A percentile compares a stretch with the other conserved stretches of the same genome.
These are phyloP conservation scores for Stegostoma tigrinum DNA, from an alignment of 2,113 vertebrate species.

Conservation along the genomic window DNA sequence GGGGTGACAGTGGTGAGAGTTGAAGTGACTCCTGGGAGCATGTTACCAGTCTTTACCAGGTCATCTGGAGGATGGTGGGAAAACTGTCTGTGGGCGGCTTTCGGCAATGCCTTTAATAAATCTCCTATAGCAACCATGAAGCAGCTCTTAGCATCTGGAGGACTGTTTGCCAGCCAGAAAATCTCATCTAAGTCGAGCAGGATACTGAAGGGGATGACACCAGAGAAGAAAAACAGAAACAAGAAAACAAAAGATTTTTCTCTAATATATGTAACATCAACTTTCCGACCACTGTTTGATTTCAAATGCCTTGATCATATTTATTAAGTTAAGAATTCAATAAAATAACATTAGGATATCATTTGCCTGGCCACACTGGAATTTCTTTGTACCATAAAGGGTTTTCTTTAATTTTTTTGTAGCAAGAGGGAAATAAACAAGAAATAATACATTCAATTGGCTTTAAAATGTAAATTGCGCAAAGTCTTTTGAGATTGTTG, in stretches of 20 bases:
- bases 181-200: background rate
- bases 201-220: background rate
- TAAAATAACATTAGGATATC: conserved; percentile 17
- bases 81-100: background rate
- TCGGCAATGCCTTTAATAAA: background rate
- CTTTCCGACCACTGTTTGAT: background rate
- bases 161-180: background rate
- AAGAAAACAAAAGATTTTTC: background rate
- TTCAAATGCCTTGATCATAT: background rate
- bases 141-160: background rate
- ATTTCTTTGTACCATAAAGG: background rate
- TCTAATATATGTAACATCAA: background rate
- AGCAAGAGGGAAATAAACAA: conserved; percentile 28
- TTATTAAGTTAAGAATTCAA: background rate
- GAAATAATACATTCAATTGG: background rate
- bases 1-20: background rate
- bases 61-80: background rate
- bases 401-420: background rate
- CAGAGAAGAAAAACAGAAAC: background rate
- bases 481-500: conserved; percentile 34
- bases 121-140: background rate
- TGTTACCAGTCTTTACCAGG: background rate
- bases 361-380: background rate
- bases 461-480: conserved; percentile 27
- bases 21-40: background rate